Evolutionary conservation across 1,140 invertebrate species (phyloP).

Genomic region (Melitaea cinxia): DNA sequence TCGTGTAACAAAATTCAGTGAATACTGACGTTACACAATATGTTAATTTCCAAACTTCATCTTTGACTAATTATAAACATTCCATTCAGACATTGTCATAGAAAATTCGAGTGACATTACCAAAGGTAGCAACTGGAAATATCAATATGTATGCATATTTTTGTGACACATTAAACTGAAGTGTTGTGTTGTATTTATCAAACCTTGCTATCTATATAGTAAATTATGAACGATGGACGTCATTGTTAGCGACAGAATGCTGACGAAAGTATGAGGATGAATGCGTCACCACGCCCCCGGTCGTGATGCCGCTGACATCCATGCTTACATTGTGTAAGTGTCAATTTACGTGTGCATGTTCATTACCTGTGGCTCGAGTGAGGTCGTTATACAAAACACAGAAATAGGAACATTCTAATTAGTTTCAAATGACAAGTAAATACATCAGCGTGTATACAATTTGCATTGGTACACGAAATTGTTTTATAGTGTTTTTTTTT

Average conservation of each 20-base stretch:
- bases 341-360: slow-evolving; percentile 39
- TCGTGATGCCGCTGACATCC: slow-evolving; percentile 35
- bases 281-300: slow-evolving; percentile 41
- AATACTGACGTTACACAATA: no score
- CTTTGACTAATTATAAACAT: slow-evolving; percentile 23
- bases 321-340: slow-evolving; percentile 36
- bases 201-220: slow-evolving; percentile 61
- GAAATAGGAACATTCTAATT: slow-evolving; percentile 32
- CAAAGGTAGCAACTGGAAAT: slow-evolving; percentile 41
- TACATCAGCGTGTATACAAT: slow-evolving; percentile 8
- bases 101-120: slow-evolving; percentile 41
- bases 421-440: slow-evolving; percentile 30
- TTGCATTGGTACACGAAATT: slow-evolving; percentile 18
- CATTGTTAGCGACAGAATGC: slow-evolving; percentile 44
- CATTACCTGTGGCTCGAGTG: slow-evolving; percentile 30
- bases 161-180: slow-evolving; percentile 33
- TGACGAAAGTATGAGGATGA: slow-evolving; percentile 38
- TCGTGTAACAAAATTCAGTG: no score
- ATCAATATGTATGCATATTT: slow-evolving; percentile 43
- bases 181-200: slow-evolving; percentile 54
- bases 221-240: slow-evolving; percentile 60
- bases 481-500: background rate
- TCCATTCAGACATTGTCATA: slow-evolving; percentile 28
- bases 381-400: slow-evolving; percentile 27
- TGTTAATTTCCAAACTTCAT: no score